phyloP scores from a whole-genome alignment of 1,140 invertebrate genomes.

The Chrysoperla carnea region DNA sequence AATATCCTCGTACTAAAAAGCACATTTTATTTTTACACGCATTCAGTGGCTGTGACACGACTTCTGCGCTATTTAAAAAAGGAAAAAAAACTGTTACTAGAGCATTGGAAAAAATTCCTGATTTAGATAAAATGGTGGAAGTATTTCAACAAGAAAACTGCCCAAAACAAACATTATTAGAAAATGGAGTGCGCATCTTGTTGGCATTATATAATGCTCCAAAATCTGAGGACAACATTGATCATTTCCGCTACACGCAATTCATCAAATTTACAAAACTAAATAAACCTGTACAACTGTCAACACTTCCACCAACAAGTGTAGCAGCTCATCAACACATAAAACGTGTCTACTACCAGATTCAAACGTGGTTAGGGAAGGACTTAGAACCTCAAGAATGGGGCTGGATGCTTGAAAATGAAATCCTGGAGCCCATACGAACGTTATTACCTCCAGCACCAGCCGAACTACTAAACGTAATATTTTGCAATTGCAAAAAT shows the following conservation, averaged over 20 bases:
- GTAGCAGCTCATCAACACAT: constrained; percentile 19
- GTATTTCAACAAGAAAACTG: constrained; percentile 19
- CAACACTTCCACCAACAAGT: constrained; percentile 11
- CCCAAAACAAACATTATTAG: constrained; percentile 12
- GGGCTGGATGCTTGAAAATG: constrained; percentile 16
- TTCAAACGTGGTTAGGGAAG: constrained; percentile 22
- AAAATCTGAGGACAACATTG: constrained; percentile 13
- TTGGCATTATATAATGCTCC: constrained; percentile 17
- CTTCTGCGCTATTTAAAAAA: constrained; percentile 19
- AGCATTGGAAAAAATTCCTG: constrained; percentile 10
- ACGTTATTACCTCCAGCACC: constrained; percentile 16
- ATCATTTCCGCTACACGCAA: neutral
- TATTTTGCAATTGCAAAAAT: constrained; percentile 16
- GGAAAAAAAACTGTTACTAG: constrained; percentile 14
- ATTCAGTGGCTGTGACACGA: constrained; percentile 20
- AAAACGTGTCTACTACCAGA: constrained; percentile 22
- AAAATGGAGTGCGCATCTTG: constrained; percentile 14
- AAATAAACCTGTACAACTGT: constrained; percentile 6
- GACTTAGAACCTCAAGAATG: constrained; percentile 20
- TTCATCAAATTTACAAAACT: constrained; percentile 3
- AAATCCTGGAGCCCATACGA: constrained; percentile 16
- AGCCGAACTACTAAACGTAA: constrained; percentile 14
- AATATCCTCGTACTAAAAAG: constrained; percentile 14
- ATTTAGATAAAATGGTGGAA: constrained; percentile 15
- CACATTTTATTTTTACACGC: constrained; percentile 19